These are phyloP conservation scores for Martes martes DNA, from an alignment of 2,113 vertebrate genomes.

Conservation along the genomic window DNA sequence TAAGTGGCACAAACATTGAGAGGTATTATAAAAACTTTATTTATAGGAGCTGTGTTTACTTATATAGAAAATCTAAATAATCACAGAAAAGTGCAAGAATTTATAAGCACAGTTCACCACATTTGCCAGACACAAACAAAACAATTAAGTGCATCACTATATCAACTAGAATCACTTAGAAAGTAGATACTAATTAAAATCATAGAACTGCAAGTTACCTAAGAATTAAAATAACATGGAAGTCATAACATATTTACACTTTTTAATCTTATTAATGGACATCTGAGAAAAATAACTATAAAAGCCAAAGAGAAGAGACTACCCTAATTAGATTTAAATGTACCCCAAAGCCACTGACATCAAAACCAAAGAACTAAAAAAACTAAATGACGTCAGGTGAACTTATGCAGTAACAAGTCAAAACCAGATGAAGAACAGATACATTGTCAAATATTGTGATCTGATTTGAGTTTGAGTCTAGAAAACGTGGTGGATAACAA, in stretches of 20 bases:
- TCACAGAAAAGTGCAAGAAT: not conserved
- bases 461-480: not conserved
- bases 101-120: not conserved
- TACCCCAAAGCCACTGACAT: not conserved
- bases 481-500: not conserved
- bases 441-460: no score
- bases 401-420: not conserved
- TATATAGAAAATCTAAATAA: not conserved
- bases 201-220: not conserved
- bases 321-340: not conserved
- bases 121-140: not conserved
- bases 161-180: not conserved
- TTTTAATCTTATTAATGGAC: not conserved
- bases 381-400: not conserved
- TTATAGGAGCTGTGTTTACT: not conserved
- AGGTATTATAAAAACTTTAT: not conserved
- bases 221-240: not conserved
- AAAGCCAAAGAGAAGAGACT: not conserved
- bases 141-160: not conserved
- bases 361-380: not conserved
- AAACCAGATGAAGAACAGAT: not conserved
- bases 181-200: not conserved
- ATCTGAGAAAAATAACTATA: not conserved
- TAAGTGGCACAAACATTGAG: not conserved
- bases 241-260: not conserved